Percentiles rank a stretch among this genome's conserved stretches.
Evolutionary conservation across 1,140 invertebrate species (phyloP).

Genomic region (Trichogramma pretiosum): DNA sequence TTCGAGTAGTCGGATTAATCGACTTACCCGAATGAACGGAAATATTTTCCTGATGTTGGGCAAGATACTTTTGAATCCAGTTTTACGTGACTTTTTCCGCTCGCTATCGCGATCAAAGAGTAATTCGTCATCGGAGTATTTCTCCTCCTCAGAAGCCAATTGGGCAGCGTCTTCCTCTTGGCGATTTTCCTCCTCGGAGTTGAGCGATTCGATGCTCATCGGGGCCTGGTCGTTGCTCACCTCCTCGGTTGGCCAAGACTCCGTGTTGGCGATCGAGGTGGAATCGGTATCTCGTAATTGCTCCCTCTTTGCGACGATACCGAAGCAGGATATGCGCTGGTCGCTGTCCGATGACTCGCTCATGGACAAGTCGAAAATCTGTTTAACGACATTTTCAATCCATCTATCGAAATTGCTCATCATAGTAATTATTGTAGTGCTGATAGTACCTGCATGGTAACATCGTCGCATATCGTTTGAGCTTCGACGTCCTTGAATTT

Average conservation of each 20-base stretch:
- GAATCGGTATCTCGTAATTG: constrained; percentile 14
- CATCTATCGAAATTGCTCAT: neutral
- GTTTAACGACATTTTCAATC: neutral
- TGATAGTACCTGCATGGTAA: constrained; percentile 34
- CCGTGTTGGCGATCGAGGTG: constrained; percentile 25
- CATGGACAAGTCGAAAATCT: constrained; percentile 37
- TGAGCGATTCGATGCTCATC: too few species aligned
- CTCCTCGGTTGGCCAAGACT: constrained; percentile 26
- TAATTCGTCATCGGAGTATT: neutral
- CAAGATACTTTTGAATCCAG: neutral
- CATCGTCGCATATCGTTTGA: constrained; percentile 36
- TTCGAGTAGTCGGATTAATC: too few species aligned
- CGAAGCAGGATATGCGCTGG: constrained; percentile 24
- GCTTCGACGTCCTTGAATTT: constrained; percentile 36
- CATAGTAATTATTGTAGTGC: neutral
- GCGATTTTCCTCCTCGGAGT: too few species aligned
- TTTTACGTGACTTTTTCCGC: neutral
- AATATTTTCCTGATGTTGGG: too few species aligned
- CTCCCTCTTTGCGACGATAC: constrained; percentile 19
- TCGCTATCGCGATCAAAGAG: neutral
- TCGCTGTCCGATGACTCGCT: constrained; percentile 22
- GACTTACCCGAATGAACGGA: too few species aligned
- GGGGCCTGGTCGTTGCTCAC: constrained; percentile 20
- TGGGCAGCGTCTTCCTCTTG: too few species aligned
- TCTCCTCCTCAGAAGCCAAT: neutral